Base-by-base conservation (phyloP, 2,888 invertebrate species). In the Notodonta dromedarius region DNA sequence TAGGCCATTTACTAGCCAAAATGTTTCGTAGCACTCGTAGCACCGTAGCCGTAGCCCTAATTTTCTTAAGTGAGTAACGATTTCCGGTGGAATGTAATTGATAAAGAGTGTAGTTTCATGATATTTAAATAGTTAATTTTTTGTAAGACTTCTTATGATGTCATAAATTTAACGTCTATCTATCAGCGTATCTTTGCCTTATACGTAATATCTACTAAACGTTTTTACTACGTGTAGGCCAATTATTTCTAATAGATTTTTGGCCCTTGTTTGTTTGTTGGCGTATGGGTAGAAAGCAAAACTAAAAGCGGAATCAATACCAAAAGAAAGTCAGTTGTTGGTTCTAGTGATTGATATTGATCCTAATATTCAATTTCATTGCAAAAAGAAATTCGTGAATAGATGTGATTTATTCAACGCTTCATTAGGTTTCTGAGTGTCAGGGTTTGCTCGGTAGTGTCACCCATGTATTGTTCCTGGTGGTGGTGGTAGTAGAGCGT, bases 21-120 rank as follows among this genome's bases (percentile, higher is more conserved):
- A 39, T 54, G 9, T 39, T 61, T 65, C 76, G 77, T 75, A 75
- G 77, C 76, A 55, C 62, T 65, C 76, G 77, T 70, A 77, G 75
- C 73, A 35, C 56, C 73, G 35, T 35, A 24, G 51, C 11, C 58
- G 57, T 58, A 40, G 40, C n/a, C 24, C 24, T 14, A 54, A 54
- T 54, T 54, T 54, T 54, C 7, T n/a, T 53, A 35, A 9, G 16
- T n/a, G 14, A 48, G 14, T n/a, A 9, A 52, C 53, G 35, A 53
- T 35, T 13, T 35, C 14, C 44, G n/a, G 46, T 46, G 46, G 13
- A n/a, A n/a, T n/a, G 46, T 46, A 46, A 46, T 46, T 46, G n/a
- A 24, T 24, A 2, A 5, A 46, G 46, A 46, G 46, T 46, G 11
- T 42, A 42, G 1, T 42, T 42, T 42, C 42, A 11, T 42, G 42